Evolutionary conservation across 2,113 vertebrate species (phyloP), one percentile per base, ranked within the genome.

Genomic region (Jaculus jaculus): DNA sequence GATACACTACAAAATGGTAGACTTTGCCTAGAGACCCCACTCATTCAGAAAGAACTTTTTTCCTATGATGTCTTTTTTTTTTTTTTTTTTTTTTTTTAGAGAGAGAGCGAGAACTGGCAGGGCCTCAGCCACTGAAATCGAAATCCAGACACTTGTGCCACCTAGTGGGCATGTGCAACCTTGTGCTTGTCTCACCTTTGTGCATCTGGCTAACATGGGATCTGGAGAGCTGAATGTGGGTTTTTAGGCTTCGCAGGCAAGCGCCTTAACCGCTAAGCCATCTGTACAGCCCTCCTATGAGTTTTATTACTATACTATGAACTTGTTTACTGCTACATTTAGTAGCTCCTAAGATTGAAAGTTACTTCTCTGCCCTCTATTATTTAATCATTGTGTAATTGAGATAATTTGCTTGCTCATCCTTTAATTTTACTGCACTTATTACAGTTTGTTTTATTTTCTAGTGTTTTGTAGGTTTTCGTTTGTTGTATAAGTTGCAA

Each of bases 361-460:
- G 60, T 30, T 60, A 69, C 20, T n/a, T 84, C 12, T 1, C 12
- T 1, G 23, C 84, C 63, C 17, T 78, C 18, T 84, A 11, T 32
- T 77, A 23, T 17, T 30, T n/a, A n/a, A 72, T 30, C 26, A 69
- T 30, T 75, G n/a, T 10, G 39, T 69, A 90, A 65, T 47, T 71
- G 34, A 94, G 30, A 66, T 90, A 9, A n/a, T 78, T 78, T 61
- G 37, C 21, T 34, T 60, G 51, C 4, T 92, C 37, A 47, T 87
- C 93, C 28, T 68, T 61, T 75, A 65, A 79, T 73, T 86, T 89
- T 12, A 71, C 30, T 89, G 51, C 60, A 47, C 83, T 95, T 83
- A 37, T 51, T 74, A 20, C 85, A 24, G 4, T 42, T 92, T 13
- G 37, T 89, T 65, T 87, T 23, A 58, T 21, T 9, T 94, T 37